Conservation (phyloP, 2,113 vertebrate genomes). For the Dasyprocta punctata region DNA sequence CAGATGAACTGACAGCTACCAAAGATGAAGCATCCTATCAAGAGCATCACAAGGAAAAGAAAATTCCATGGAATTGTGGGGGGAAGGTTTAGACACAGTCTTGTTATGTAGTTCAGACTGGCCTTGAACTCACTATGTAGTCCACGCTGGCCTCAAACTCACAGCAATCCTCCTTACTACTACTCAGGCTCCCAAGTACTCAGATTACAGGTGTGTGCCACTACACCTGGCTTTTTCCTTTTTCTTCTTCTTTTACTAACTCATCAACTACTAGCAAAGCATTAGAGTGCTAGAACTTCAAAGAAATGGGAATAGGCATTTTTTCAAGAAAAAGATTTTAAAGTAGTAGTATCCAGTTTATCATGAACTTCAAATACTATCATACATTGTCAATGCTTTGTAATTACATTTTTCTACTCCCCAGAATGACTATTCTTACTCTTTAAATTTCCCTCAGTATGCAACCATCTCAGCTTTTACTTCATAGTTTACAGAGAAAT, state of each 20-base stretch:
- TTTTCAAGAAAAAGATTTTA: not conserved
- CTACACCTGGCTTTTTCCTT: not conserved
- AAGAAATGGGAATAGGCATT: not conserved
- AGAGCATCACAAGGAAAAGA: slow-evolving; percentile 1
- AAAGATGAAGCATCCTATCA: not conserved
- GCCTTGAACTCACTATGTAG: not conserved
- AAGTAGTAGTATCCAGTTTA: slow-evolving; percentile 15
- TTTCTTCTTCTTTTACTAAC: not conserved
- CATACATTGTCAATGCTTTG: not conserved
- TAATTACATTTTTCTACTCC: slow-evolving; percentile 33
- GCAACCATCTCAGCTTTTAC: not conserved
- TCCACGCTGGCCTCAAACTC: not conserved
- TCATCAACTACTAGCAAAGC: not conserved
- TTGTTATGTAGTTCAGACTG: not conserved
- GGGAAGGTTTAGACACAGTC: not conserved
- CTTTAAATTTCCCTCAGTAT: not conserved
- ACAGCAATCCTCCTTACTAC: not conserved
- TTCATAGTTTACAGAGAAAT: slow-evolving; percentile 33
- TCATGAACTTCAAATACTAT: slow-evolving; percentile 28
- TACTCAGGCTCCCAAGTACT: not conserved
- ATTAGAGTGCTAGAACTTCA: slow-evolving; percentile 27
- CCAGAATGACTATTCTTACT: not conserved
- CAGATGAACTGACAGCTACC: not conserved
- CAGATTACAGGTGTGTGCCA: not conserved
- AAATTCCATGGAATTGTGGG: not conserved